These are phyloP conservation scores for Eilema depressum DNA, from an alignment of 2,888 invertebrate genomes.

Conservation along the genomic window DNA sequence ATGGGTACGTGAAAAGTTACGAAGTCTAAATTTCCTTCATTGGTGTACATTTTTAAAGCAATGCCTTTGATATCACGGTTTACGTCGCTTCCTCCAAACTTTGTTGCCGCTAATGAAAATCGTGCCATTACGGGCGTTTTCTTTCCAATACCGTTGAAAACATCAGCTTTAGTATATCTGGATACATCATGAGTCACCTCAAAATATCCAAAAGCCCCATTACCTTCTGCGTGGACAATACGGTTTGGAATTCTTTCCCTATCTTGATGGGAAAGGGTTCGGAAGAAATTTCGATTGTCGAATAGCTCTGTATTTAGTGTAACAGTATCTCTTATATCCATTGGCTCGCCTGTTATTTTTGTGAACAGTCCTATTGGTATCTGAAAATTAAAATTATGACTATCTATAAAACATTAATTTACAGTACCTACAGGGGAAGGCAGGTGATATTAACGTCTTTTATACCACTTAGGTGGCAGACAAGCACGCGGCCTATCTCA, in stretches of 20 bases:
- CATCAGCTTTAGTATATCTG: conserved; percentile 17
- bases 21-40: conserved; percentile 13
- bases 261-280: background rate
- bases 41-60: conserved; percentile 18
- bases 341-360: conserved; percentile 14
- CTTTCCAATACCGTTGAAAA: conserved; percentile 18
- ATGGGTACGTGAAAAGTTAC: conserved; percentile 10
- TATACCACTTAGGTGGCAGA: too few relatives aligned
- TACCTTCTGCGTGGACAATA: conserved; percentile 16
- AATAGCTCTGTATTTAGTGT: conserved; percentile 17
- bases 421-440: too few relatives aligned
- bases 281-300: conserved; percentile 13
- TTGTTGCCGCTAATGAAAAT: conserved; percentile 16
- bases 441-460: too few relatives aligned
- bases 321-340: conserved; percentile 18
- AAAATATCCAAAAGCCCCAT: conserved; percentile 19
- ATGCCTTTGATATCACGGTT: conserved; percentile 11
- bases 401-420: background rate
- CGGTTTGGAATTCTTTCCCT: conserved; percentile 17
- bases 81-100: conserved; percentile 15
- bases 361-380: conserved; percentile 6
- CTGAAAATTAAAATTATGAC: conserved; percentile 3
- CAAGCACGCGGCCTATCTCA: too few relatives aligned
- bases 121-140: conserved; percentile 21
- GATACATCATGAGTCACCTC: conserved; percentile 21